phyloP scores from a whole-genome alignment of 2,888 invertebrate species.

The Nycteola revayana region DNA sequence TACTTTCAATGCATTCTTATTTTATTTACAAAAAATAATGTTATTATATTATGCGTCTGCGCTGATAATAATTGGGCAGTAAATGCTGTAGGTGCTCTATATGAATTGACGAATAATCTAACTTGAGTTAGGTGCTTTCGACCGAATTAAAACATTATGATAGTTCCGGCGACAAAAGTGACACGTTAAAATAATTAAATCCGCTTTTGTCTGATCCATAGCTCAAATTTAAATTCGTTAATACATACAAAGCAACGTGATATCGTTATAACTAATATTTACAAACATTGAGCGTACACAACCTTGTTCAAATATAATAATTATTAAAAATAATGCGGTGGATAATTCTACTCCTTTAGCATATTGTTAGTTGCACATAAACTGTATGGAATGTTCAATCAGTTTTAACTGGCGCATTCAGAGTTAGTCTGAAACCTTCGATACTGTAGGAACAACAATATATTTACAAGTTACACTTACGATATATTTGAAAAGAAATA shows the following conservation, averaged over 20 bases:
- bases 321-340: constrained; percentile 27
- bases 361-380: constrained; percentile 26
- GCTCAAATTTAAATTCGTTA: no score
- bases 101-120: no score
- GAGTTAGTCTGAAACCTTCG: constrained; percentile 11
- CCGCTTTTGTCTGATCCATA: no score
- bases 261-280: no score
- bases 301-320: constrained; percentile 27
- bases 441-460: constrained; percentile 30
- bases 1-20: constrained; percentile 33
- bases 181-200: no score
- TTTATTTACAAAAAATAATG: constrained; percentile 26
- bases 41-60: constrained; percentile 30
- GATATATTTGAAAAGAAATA: constrained; percentile 10
- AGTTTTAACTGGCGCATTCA: constrained; percentile 25
- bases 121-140: no score
- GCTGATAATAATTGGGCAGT: constrained; percentile 9
- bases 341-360: constrained; percentile 29
- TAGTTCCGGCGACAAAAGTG: no score
- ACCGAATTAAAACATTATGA: no score
- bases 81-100: no score
- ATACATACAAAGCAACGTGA: no score
- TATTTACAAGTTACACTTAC: constrained; percentile 21
- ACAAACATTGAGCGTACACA: constrained; percentile 34
- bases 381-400: constrained; percentile 34